A percentile compares a stretch with the other conserved stretches of the same genome.
These are phyloP conservation scores for Chydorus sphaericus DNA, from an alignment of 2,888 invertebrate genomes.

Conservation along the genomic window DNA sequence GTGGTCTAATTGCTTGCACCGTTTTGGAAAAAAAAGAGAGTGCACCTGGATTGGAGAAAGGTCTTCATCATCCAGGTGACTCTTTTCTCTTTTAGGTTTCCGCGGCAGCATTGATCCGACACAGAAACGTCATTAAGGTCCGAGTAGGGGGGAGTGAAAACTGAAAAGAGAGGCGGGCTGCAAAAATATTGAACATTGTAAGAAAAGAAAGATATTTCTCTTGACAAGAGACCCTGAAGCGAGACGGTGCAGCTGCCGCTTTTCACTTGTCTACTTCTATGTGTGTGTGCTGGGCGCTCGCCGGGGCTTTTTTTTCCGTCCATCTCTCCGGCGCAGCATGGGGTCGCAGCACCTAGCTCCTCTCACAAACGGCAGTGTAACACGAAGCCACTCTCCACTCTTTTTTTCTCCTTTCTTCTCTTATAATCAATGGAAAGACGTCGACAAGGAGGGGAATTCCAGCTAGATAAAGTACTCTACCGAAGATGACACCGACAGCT, in stretches of 20 bases:
- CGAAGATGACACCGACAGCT: too few species aligned
- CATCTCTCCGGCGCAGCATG: background rate
- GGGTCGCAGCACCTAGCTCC: background rate
- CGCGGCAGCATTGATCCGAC: background rate
- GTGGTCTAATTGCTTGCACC: too few species aligned
- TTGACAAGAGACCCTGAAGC: background rate
- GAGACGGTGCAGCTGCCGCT: background rate
- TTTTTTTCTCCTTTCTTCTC: too few species aligned
- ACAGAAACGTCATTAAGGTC: constrained; percentile 3
- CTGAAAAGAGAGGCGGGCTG: background rate
- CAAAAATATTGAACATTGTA: constrained; percentile 1
- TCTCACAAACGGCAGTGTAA: background rate
- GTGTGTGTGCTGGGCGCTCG: too few species aligned
- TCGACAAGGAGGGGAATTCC: too few species aligned
- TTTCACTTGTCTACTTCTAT: background rate
- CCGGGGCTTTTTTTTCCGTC: background rate
- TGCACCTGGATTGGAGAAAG: too few species aligned
- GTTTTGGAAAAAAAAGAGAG: too few species aligned
- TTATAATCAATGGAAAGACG: too few species aligned
- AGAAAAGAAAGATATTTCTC: background rate
- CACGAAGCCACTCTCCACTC: background rate
- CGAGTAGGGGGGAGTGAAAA: too few species aligned
- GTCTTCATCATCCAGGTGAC: too few species aligned
- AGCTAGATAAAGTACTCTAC: too few species aligned
- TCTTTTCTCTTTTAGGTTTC: background rate